Evolutionary conservation across 2,797 vertebrate species (phyloP).

Genomic region (Clarias fuscus): DNA sequence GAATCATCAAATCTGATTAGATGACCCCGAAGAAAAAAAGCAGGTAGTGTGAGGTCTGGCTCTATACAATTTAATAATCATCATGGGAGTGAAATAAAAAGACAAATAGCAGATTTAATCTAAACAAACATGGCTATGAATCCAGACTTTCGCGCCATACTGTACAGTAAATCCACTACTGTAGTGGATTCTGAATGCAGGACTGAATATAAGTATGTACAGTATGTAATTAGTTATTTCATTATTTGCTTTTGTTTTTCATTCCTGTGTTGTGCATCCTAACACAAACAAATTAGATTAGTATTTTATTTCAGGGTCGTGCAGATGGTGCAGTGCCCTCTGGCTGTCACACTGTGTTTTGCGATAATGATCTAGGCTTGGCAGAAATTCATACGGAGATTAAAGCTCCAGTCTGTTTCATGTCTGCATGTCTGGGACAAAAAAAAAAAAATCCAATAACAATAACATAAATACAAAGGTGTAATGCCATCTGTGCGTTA

Average conservation of each 20-base stretch:
- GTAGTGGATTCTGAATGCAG: background rate
- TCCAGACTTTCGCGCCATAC: too few relatives aligned
- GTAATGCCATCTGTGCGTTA: background rate
- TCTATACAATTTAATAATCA: too few relatives aligned
- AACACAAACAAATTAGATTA: background rate
- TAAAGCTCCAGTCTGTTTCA: constrained; percentile 21
- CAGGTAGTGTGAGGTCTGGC: too few relatives aligned
- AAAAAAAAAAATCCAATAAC: background rate
- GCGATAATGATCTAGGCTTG: constrained; percentile 41
- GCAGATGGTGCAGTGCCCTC: constrained; percentile 25
- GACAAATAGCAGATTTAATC: too few relatives aligned
- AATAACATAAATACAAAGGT: constrained; percentile 8
- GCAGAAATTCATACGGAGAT: constrained; percentile 2
- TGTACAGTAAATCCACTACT: too few relatives aligned
- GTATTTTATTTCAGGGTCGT: constrained; percentile 23
- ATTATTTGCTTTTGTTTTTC: background rate
- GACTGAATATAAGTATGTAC: background rate
- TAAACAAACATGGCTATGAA: too few relatives aligned
- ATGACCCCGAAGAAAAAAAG: too few relatives aligned
- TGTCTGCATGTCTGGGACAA: background rate
- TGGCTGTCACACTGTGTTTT: constrained; percentile 31
- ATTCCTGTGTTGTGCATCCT: constrained; percentile 3
- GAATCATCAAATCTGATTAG: too few relatives aligned
- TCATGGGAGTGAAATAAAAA: too few relatives aligned
- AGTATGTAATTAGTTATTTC: background rate